These are phyloP conservation scores for Sitobion miscanthi DNA, from an alignment of 1,140 invertebrate genomes.

Conservation along the genomic window DNA sequence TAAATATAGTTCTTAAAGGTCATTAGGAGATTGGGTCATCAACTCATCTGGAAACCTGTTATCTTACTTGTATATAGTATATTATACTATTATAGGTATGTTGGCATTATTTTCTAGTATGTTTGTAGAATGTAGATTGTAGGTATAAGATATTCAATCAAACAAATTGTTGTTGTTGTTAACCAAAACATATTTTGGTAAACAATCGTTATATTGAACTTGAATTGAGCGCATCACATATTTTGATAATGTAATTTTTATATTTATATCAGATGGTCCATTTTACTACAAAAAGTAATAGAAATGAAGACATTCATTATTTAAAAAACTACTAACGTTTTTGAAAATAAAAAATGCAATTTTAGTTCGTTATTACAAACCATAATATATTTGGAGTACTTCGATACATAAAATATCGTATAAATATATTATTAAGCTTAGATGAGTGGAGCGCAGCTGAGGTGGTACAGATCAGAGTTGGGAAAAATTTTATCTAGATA, in stretches of 20 bases:
- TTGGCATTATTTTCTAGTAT: background rate
- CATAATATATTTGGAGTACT: too few relatives aligned
- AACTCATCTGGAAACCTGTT: constrained; percentile 34
- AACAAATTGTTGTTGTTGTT: background rate
- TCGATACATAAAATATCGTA: too few relatives aligned
- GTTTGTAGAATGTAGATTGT: background rate
- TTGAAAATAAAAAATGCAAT: too few relatives aligned
- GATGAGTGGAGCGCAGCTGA: too few relatives aligned
- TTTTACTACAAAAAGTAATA: background rate
- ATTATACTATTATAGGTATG: background rate
- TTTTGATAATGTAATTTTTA: background rate
- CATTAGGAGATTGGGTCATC: constrained; percentile 32
- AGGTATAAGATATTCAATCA: background rate
- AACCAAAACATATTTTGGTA: background rate
- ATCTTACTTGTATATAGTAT: background rate
- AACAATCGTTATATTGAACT: background rate
- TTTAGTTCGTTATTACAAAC: too few relatives aligned
- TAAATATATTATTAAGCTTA: too few relatives aligned
- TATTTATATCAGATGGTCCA: background rate
- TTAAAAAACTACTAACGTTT: too few relatives aligned
- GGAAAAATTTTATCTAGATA: too few relatives aligned
- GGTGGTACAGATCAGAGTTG: too few relatives aligned
- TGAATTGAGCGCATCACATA: background rate
- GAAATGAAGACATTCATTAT: background rate
- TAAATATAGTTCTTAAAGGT: background rate